Evolutionary conservation across 2,888 invertebrate species (phyloP).

Genomic region (Nymphalis urticae): DNA sequence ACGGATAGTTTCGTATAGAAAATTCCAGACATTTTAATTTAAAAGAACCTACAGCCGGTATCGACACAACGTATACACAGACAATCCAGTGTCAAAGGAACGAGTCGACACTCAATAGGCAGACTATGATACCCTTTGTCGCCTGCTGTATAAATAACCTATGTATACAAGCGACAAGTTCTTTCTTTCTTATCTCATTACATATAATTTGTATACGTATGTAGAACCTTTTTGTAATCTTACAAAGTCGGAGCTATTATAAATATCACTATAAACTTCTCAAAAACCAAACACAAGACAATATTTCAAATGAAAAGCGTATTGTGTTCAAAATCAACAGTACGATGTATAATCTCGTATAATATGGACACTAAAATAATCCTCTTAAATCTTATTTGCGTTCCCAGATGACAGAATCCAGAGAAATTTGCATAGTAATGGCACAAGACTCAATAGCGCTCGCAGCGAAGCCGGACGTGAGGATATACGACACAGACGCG

Average conservation of each 20-base stretch:
- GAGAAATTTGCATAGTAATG: slow-evolving; percentile 33
- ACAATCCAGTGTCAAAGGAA: neutral
- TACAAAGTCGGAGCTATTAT: no score
- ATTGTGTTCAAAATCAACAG: neutral
- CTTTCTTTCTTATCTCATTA: neutral
- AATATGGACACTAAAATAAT: slow-evolving; percentile 12
- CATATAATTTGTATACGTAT: no score
- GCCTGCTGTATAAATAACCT: neutral
- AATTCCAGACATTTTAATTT: neutral
- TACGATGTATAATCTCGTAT: neutral
- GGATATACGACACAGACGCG: neutral
- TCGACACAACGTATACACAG: neutral
- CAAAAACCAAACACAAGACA: no score
- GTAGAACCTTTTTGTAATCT: no score
- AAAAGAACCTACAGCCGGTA: neutral
- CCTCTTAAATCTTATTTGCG: slow-evolving; percentile 16
- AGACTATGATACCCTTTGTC: slow-evolving; percentile 1
- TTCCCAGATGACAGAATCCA: slow-evolving; percentile 17
- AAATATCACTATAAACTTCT: no score
- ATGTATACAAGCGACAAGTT: neutral
- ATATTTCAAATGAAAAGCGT: neutral
- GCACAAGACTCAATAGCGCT: slow-evolving; percentile 18
- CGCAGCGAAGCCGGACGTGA: slow-evolving; percentile 11
- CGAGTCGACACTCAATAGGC: neutral
- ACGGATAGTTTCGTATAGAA: no score